Evolutionary conservation across 2,888 invertebrate species (phyloP).

Genomic region (Archips crataeganus): DNA sequence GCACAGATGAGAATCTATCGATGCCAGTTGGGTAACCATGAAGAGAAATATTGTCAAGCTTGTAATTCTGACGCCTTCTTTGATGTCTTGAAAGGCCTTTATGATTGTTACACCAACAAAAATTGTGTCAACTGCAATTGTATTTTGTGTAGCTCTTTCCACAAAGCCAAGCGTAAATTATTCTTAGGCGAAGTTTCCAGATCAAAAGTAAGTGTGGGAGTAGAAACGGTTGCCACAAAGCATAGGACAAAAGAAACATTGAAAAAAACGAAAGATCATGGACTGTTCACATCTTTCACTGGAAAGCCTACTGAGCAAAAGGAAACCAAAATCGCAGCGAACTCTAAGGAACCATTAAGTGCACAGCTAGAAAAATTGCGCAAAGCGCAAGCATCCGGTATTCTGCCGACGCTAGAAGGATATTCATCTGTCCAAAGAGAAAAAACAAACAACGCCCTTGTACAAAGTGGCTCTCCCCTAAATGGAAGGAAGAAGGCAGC

Average conservation of each 20-base stretch:
- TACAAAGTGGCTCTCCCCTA: conserved; percentile 26
- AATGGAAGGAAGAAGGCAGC: conserved; percentile 46
- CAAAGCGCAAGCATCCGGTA: not conserved
- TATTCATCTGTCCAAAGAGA: not conserved
- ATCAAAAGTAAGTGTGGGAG: conserved; percentile 39
- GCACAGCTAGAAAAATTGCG: not conserved
- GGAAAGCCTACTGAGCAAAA: not conserved
- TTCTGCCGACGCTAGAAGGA: conserved; percentile 8
- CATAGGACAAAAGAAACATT: conserved; percentile 35
- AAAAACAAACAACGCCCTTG: not conserved
- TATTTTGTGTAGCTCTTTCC: conserved; percentile 64
- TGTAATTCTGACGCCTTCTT: conserved; percentile 77
- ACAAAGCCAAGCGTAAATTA: conserved; percentile 52
- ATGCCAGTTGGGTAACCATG: conserved; percentile 57
- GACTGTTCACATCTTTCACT: conserved; percentile 41
- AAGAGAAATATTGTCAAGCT: conserved; percentile 66
- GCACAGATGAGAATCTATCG: conserved; percentile 52
- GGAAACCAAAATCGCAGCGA: not conserved
- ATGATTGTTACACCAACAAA: conserved; percentile 74
- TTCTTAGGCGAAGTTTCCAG: conserved; percentile 14
- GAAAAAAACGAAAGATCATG: conserved; percentile 48
- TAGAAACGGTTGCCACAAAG: conserved; percentile 42
- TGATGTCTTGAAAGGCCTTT: conserved; percentile 76
- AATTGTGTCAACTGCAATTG: conserved; percentile 71
- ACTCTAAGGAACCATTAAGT: not conserved